Percentiles rank a stretch among this genome's conserved stretches.
These are phyloP conservation scores for Diabrotica undecimpunctata DNA, from an alignment of 1,140 invertebrate species.

Conservation along the genomic window DNA sequence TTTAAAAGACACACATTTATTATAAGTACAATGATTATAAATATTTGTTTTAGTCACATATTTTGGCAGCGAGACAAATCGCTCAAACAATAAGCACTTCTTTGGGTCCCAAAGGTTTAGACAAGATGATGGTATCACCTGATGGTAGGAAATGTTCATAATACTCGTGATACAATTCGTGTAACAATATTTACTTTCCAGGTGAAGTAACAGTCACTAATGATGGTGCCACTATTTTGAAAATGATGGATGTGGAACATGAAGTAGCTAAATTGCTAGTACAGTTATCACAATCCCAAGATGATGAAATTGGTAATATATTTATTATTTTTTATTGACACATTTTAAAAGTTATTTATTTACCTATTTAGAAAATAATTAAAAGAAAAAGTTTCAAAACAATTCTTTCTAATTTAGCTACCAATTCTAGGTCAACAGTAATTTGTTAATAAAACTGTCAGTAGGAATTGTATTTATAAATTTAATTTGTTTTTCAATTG, in stretches of 20 bases:
- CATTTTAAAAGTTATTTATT: neutral
- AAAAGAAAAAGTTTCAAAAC: too few relatives aligned
- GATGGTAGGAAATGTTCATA: constrained; percentile 55
- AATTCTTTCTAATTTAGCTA: too few relatives aligned
- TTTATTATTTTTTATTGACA: constrained; percentile 11
- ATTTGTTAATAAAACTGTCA: too few relatives aligned
- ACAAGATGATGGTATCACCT: constrained; percentile 95
- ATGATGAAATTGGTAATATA: constrained; percentile 86
- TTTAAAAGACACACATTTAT: neutral
- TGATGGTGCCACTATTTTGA: constrained; percentile 98
- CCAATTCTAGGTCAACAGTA: too few relatives aligned
- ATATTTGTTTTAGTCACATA: constrained; percentile 80
- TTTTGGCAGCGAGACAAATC: constrained; percentile 89
- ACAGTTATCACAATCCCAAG: constrained; percentile 96
- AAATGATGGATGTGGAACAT: constrained; percentile 99
- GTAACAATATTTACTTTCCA: constrained; percentile 24
- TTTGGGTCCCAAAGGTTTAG: constrained; percentile 93
- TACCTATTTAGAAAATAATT: neutral
- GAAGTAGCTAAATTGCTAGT: constrained; percentile 98
- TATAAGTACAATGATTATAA: neutral
- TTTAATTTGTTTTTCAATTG: too few relatives aligned
- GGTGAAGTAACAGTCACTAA: constrained; percentile 98
- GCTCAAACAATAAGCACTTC: constrained; percentile 89
- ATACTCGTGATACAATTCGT: neutral
- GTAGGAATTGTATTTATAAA: too few relatives aligned